Percentiles rank a stretch among this genome's conserved stretches.
phyloP scores from a whole-genome alignment of 2,797 vertebrate species.

The Gymnopithys bicolor region DNA sequence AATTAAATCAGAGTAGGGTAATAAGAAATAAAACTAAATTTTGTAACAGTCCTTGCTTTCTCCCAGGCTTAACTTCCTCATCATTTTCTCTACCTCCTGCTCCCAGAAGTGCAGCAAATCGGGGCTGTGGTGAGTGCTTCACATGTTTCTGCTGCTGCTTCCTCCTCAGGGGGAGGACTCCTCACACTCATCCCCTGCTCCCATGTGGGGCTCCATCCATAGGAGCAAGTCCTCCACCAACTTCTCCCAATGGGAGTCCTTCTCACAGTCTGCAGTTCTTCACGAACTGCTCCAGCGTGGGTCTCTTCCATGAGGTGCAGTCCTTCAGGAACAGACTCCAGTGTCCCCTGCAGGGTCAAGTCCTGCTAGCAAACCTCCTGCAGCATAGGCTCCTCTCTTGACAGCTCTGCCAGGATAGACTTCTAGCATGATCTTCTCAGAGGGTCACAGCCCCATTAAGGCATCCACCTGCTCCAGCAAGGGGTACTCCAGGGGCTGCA shows the following conservation, averaged over 20 bases:
- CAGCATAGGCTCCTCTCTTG: not conserved
- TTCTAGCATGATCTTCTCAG: not conserved
- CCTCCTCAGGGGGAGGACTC: not conserved
- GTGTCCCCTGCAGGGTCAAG: not conserved
- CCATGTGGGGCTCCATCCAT: not conserved
- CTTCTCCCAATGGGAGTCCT: not conserved
- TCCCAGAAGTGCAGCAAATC: not conserved
- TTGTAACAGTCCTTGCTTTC: not conserved
- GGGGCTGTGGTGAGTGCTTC: not conserved
- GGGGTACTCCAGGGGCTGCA: fast-evolving
- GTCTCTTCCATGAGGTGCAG: not conserved
- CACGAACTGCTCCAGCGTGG: not conserved
- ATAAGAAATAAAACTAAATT: not conserved
- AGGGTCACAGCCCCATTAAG: not conserved
- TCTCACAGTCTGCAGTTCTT: not conserved
- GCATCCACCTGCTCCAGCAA: not conserved
- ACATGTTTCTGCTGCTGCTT: not conserved
- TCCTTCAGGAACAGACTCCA: not conserved
- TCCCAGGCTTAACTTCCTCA: not conserved
- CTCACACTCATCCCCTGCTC: not conserved
- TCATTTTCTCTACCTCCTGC: not conserved
- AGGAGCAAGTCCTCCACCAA: not conserved
- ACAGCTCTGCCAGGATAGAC: not conserved
- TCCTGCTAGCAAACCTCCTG: not conserved
- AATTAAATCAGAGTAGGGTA: not conserved